Conservation (phyloP, 1,140 invertebrate genomes). For the Drosophila teissieri region DNA sequence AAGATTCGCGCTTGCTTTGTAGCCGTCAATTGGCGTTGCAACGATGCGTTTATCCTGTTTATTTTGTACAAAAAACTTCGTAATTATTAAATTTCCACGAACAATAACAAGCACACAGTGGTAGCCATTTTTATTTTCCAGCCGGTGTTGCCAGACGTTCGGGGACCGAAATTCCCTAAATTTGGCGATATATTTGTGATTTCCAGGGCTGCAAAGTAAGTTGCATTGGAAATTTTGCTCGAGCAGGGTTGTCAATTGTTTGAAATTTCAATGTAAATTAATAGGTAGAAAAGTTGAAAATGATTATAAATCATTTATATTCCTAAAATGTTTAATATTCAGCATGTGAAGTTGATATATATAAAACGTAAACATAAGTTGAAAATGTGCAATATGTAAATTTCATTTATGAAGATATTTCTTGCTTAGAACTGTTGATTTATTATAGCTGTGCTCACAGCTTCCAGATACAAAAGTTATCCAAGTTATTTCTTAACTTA, state of each 20-base stretch:
- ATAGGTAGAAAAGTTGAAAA: too few relatives aligned
- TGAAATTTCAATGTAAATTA: too few relatives aligned
- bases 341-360: too few relatives aligned
- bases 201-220: slow-evolving; percentile 9
- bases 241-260: background rate
- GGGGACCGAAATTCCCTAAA: slow-evolving; percentile 42
- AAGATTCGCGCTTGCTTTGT: slow-evolving; percentile 57
- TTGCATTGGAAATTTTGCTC: background rate
- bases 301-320: too few relatives aligned
- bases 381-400: too few relatives aligned
- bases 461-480: too few relatives aligned
- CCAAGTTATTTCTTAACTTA: too few relatives aligned
- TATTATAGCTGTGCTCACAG: too few relatives aligned
- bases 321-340: too few relatives aligned
- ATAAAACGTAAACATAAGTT: too few relatives aligned
- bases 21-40: slow-evolving; percentile 54
- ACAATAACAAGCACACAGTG: slow-evolving; percentile 84
- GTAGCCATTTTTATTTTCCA: slow-evolving; percentile 83
- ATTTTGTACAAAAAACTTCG: slow-evolving; percentile 83
- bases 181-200: slow-evolving; percentile 1
- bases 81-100: slow-evolving; percentile 80
- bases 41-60: slow-evolving; percentile 70
- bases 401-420: too few relatives aligned
- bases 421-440: too few relatives aligned
- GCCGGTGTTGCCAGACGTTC: slow-evolving; percentile 57